Base-by-base conservation (phyloP, 1,140 invertebrate genomes). In the Mesaphorura yosii region DNA sequence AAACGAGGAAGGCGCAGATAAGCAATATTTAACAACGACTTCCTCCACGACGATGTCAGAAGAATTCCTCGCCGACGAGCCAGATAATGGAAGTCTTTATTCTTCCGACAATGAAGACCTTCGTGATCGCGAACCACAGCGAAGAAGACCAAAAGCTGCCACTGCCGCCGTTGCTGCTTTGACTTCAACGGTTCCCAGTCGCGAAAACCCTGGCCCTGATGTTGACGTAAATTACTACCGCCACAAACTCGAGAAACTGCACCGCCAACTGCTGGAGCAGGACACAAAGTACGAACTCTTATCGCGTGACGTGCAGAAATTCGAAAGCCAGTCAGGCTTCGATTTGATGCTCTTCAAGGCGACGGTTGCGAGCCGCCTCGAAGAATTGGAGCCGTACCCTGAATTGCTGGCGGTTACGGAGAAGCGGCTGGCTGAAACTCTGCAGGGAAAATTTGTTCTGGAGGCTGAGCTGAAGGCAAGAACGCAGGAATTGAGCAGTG, bases 321-420 rank as follows among this genome's bases (percentile, higher is more conserved):
- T 59, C 19, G 57, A 59, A 39, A 55, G 52, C 15, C 51, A 59
- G 12, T 49, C 53, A 22, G 48, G 37, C 23, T 55, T 54, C 40
- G 47, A 54, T 20, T 44, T 59, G 17, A 51, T 39, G 38, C 19
- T 59, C 0, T 41, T 59, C 12, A 54, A 59, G 22, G 46, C 53
- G 4, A 51, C 37, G 28, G 22, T 59, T 23, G 42, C 51, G 5
- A 49, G 51, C 23, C 54, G 50, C 25, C 23, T 55, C 7, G 57
- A 59, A 20, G 52, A 48, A 22, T 23, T 59, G 19, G 38, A 53
- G 20, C 34, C 29, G 3, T 51, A 55, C 5, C 52, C 52, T 26
- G 52, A 55, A 20, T 27, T 54, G n/a, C 48, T 59, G 17, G 40
- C 54, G 28, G 19, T 59, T 17, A 51, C 48, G 2, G 57, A 59